Evolutionary conservation across 1,140 invertebrate species (phyloP), one percentile per base, ranked within the genome.

Genomic region (Calephelis nemesis): DNA sequence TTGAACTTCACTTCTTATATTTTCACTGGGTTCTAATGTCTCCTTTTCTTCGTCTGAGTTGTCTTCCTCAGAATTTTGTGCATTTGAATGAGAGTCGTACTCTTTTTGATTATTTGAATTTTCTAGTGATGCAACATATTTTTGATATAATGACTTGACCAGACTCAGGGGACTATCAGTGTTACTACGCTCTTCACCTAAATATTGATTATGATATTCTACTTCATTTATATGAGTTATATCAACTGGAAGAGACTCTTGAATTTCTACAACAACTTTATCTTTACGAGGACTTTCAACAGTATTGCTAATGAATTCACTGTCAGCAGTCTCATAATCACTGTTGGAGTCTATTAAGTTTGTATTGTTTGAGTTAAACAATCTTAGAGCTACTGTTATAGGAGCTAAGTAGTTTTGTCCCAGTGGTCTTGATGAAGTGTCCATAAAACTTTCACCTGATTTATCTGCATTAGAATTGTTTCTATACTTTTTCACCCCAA

Each of bases 201-300:
- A 81, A 74, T 92, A 93, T 67, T 93, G 89, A 42, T 30, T 30
- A 30, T 91, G 92, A 65, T 92, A 83, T 81, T 90, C 87, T 0
- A 91, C 82, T 58, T 89, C 89, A 64, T 91, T 91, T 62, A 91
- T 90, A 68, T 91, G 87, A 39, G 84, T 91, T 70, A 89, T 91
- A 58, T 84, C 83, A 65, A 92, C 77, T 7, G 93, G 93, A 30
- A 94, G 84, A 5, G 93, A 94, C 78, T 94, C 90, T 74, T 94
- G 93, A 30, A 94, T 84, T 85, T 94, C 93, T 0, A 94, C 93
- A 50, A 92, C 80, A 13, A 93, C 93, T 63, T 88, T 92, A 47
- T 90, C 89, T 65, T 77, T 80, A 11, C 75, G 65, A 4, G 84
- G 82, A 47, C 74, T 82, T 70, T 81, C 54, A 10, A 87, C 81